Percentiles rank a stretch among this genome's conserved stretches.
phyloP scores from a whole-genome alignment of 2,113 vertebrate species.

The Tragelaphus strepsiceros region DNA sequence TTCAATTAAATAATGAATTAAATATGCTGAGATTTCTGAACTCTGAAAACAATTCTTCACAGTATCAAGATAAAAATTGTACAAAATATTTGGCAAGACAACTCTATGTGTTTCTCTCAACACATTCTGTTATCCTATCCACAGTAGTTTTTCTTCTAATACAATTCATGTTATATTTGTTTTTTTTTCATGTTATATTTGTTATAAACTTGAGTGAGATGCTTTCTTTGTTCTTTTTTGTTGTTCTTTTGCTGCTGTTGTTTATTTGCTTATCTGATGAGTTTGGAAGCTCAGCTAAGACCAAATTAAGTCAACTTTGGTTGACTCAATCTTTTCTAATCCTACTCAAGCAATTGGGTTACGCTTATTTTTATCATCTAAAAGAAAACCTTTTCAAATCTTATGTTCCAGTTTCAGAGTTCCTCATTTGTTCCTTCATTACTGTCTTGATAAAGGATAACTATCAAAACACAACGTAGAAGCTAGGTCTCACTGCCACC shows the following conservation, averaged over 20 bases:
- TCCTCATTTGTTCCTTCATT: not conserved
- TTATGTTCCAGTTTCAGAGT: not conserved
- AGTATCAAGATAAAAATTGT: not conserved
- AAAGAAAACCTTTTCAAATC: slow-evolving; percentile 14
- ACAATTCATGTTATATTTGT: not conserved
- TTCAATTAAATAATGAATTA: slow-evolving; percentile 1
- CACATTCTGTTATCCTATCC: not conserved
- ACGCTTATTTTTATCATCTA: not conserved
- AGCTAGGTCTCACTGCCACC: not conserved
- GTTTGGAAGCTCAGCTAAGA: not conserved
- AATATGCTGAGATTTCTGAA: not conserved
- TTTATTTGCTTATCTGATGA: not conserved
- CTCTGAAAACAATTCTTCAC: not conserved
- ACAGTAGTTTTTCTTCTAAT: not conserved
- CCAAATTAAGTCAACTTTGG: not conserved
- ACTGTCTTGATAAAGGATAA: not conserved
- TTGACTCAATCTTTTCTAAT: not conserved
- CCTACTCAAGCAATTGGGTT: not conserved
- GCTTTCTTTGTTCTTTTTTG: not conserved
- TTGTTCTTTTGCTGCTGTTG: not conserved
- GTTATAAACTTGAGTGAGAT: not conserved
- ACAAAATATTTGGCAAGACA: not conserved
- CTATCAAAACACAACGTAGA: not conserved
- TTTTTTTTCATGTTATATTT: not conserved
- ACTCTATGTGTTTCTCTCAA: not conserved